Conservation (phyloP, 2,797 vertebrate species). For the Coendou prehensilis region DNA sequence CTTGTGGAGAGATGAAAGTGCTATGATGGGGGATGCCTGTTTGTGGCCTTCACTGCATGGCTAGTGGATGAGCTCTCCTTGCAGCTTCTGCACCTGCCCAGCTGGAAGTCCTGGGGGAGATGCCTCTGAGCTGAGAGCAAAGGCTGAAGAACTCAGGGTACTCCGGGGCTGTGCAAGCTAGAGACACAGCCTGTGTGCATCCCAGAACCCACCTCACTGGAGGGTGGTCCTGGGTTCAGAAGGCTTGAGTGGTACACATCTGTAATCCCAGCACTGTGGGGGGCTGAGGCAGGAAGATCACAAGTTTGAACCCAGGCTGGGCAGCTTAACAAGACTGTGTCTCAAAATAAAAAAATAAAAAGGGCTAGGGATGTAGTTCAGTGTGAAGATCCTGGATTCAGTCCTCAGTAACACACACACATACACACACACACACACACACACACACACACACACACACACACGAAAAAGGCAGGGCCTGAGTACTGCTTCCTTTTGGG, state of each 20-base stretch:
- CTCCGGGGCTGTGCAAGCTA: background rate
- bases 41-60: background rate
- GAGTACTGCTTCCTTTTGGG: conserved; percentile 63
- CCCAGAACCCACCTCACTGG: background rate
- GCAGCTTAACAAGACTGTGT: background rate
- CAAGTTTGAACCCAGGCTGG: background rate
- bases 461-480: conserved; percentile 69
- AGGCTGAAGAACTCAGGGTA: background rate
- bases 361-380: background rate
- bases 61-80: background rate
- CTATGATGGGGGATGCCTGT: background rate
- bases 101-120: background rate
- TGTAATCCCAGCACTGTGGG: background rate
- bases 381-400: background rate
- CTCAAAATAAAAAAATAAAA: background rate
- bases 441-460: background rate
- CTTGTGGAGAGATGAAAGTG: background rate
- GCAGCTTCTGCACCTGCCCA: background rate
- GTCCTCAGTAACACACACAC: background rate
- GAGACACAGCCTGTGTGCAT: background rate
- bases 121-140: background rate
- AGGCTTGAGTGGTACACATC: background rate
- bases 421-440: background rate
- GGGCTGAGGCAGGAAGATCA: background rate
- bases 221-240: conserved; percentile 61